phyloP scores from a whole-genome alignment of 2,797 vertebrate species.

The Ispidina lecontei region DNA sequence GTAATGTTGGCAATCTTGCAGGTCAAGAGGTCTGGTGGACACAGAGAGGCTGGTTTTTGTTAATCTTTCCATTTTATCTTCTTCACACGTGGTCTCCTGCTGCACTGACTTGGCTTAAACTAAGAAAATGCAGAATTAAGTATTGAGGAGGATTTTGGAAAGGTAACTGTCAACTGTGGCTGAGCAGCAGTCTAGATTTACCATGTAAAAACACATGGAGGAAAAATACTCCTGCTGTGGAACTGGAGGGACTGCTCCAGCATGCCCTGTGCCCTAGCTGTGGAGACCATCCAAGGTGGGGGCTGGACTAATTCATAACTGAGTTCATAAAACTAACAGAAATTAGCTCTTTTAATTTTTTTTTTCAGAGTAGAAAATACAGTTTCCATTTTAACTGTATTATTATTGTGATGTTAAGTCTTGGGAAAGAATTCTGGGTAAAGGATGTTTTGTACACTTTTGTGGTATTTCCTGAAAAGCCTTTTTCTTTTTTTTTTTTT shows the following conservation, averaged over 20 bases:
- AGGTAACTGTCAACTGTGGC: background rate
- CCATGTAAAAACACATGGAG: background rate
- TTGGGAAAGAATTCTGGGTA: background rate
- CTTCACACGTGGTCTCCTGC: conserved; percentile 21
- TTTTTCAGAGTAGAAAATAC: background rate
- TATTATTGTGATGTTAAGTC: background rate
- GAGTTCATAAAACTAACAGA: background rate
- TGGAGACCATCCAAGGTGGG: background rate
- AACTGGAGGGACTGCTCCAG: background rate
- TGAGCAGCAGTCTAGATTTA: background rate
- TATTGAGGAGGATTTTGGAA: conserved; percentile 16
- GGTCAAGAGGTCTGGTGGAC: background rate
- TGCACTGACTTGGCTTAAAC: background rate
- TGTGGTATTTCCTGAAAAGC: background rate
- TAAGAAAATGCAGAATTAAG: background rate
- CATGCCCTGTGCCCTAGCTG: background rate
- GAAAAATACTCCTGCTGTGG: background rate
- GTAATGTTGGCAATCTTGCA: background rate
- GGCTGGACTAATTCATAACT: background rate
- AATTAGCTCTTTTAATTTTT: background rate
- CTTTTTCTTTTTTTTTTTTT: background rate
- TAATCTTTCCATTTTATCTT: conserved; percentile 28
- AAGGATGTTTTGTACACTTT: background rate
- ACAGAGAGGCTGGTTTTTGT: background rate
- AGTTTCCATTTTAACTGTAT: background rate